Conservation (phyloP, 2,888 invertebrate genomes). For the Hermaeophaga mercurialis region DNA sequence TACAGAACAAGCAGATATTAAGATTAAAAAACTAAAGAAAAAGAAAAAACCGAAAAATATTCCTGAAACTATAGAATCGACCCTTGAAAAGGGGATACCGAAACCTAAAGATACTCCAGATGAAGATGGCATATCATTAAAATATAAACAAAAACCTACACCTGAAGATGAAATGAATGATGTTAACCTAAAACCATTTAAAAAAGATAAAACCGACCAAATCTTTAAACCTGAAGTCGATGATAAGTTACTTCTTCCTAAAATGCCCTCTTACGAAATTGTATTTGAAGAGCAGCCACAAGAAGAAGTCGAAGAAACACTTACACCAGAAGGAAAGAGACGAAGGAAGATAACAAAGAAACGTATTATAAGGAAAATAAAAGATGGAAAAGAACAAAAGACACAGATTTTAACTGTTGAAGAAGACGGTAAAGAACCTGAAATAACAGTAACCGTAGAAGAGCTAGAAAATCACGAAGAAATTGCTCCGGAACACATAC, state of each 20-base stretch:
- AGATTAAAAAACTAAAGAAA: slow-evolving; percentile 46
- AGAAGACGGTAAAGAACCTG: slow-evolving; percentile 52
- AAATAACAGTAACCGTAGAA: slow-evolving; percentile 52
- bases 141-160: slow-evolving; percentile 51
- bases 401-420: slow-evolving; percentile 56
- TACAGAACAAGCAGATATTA: slow-evolving; percentile 40
- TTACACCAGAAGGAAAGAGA: slow-evolving; percentile 41
- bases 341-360: slow-evolving; percentile 48
- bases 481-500: slow-evolving; percentile 41
- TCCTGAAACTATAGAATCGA: slow-evolving; percentile 41
- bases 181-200: slow-evolving; percentile 54
- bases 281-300: slow-evolving; percentile 42
- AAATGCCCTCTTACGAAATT: slow-evolving; percentile 3
- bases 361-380: slow-evolving; percentile 48
- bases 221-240: slow-evolving; percentile 18
- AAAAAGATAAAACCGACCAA: slow-evolving; percentile 51
- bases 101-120: slow-evolving; percentile 50
- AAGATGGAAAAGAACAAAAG: slow-evolving; percentile 48
- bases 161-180: slow-evolving; percentile 48
- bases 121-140: slow-evolving; percentile 52
- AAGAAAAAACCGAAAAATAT: slow-evolving; percentile 54
- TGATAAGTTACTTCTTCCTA: neutral
- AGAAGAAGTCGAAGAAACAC: slow-evolving; percentile 41
- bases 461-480: slow-evolving; percentile 52
- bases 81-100: slow-evolving; percentile 46